A percentile compares a stretch with the other conserved stretches of the same genome.
Evolutionary conservation across 2,888 invertebrate genomes (phyloP).

Genomic region (Tipula vernalis): DNA sequence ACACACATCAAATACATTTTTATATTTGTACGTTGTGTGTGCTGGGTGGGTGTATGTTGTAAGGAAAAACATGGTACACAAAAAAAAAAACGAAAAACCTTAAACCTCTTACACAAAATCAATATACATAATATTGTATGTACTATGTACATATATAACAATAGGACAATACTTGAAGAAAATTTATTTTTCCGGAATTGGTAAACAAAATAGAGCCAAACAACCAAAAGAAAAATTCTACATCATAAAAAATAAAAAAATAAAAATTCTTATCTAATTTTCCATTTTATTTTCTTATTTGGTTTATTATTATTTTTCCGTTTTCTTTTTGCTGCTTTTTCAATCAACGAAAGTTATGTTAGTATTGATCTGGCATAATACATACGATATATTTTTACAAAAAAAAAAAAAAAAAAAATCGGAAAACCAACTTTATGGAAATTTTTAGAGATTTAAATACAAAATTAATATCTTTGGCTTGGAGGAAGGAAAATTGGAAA

Average conservation of each 20-base stretch:
- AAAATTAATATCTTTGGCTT: not conserved
- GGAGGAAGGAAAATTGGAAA: not conserved
- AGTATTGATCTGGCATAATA: not conserved
- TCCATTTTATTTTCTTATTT: not conserved
- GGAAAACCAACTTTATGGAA: not conserved
- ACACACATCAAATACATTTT: not conserved
- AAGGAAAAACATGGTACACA: not conserved
- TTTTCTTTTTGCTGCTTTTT: not conserved
- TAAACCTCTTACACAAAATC: not conserved
- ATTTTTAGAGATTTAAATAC: not conserved
- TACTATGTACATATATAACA: not conserved
- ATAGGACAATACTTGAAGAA: not conserved
- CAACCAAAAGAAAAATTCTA: not conserved
- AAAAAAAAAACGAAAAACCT: not conserved
- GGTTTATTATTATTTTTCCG: not conserved
- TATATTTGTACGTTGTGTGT: not conserved
- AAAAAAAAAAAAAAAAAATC: not conserved
- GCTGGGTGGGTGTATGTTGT: not conserved
- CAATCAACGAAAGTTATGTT: not conserved
- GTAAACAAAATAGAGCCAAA: not conserved
- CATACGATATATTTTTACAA: not conserved
- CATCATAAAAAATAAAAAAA: not conserved
- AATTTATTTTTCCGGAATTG: conserved; percentile 4
- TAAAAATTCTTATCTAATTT: not conserved
- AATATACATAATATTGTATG: not conserved